Evolutionary conservation across 2,797 vertebrate species (phyloP).

Genomic region (Taenioides sp.): DNA sequence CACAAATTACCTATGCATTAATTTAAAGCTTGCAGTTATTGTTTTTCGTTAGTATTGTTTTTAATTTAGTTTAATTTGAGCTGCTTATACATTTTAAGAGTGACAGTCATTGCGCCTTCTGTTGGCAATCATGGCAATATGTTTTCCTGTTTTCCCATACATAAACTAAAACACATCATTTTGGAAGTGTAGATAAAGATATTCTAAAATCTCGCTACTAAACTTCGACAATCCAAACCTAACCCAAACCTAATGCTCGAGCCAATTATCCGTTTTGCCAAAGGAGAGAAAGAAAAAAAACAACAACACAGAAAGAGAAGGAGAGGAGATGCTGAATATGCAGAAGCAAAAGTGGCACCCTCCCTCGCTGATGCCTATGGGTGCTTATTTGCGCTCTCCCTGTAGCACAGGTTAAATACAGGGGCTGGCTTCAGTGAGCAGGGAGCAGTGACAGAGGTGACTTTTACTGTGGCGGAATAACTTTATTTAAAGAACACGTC

Average conservation of each 20-base stretch:
- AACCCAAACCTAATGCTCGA: not conserved
- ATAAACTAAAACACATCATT: no score
- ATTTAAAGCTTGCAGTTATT: no score
- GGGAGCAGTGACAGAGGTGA: not conserved
- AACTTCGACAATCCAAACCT: not conserved
- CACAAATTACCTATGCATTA: no score
- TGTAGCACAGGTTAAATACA: constrained; percentile 21
- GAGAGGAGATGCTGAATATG: constrained; percentile 4
- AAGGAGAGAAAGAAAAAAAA: not conserved
- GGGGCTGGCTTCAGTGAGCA: constrained; percentile 2
- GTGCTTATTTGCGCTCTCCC: constrained; percentile 7
- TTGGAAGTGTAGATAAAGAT: not conserved
- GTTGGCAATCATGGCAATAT: no score
- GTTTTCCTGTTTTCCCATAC: no score
- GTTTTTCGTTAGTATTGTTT: no score
- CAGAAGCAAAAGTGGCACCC: constrained; percentile 3
- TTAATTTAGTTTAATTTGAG: no score
- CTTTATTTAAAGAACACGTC: constrained; percentile 8
- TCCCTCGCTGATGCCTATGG: not conserved
- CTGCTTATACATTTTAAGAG: no score
- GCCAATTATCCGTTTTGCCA: constrained; percentile 5
- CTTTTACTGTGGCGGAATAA: not conserved
- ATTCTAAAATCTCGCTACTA: not conserved
- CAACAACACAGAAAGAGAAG: not conserved
- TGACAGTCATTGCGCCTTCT: no score